These are phyloP conservation scores for Drosophila bipectinata DNA, from an alignment of 1,140 invertebrate genomes.

Conservation along the genomic window DNA sequence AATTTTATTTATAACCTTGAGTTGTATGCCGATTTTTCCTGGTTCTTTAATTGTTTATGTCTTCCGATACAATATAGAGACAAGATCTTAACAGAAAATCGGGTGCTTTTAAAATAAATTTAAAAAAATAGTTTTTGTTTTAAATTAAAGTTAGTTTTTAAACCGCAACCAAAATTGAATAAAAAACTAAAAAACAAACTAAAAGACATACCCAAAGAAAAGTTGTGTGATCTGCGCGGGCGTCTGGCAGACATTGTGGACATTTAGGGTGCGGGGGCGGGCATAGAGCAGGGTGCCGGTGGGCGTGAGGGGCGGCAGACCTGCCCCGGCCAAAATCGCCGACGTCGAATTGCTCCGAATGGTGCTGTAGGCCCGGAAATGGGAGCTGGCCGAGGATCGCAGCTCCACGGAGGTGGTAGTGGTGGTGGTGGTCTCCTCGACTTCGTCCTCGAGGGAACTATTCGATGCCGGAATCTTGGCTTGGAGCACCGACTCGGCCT, in stretches of 20 bases:
- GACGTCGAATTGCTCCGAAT: slow-evolving; percentile 76
- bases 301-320: slow-evolving; percentile 39
- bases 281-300: slow-evolving; percentile 51
- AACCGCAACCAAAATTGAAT: slow-evolving; percentile 9
- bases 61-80: no score
- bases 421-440: slow-evolving; percentile 49
- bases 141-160: slow-evolving; percentile 4
- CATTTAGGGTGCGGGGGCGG: slow-evolving; percentile 77
- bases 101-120: no score
- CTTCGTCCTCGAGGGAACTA: neutral
- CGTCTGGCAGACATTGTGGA: slow-evolving; percentile 77
- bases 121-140: no score
- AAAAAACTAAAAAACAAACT: slow-evolving; percentile 17
- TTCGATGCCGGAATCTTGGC: neutral
- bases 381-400: slow-evolving; percentile 39
- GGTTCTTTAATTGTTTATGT: neutral
- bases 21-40: neutral
- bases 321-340: slow-evolving; percentile 61
- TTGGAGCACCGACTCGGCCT: neutral
- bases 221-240: slow-evolving; percentile 79
- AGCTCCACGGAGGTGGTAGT: slow-evolving; percentile 66
- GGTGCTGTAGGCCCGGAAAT: slow-evolving; percentile 57
- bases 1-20: slow-evolving; percentile 24
- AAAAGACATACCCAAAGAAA: slow-evolving; percentile 79
- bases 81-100: no score